Percentiles rank a stretch among this genome's conserved stretches.
Conservation (phyloP, 2,113 vertebrate species). For the Xyrauchen texanus region DNA sequence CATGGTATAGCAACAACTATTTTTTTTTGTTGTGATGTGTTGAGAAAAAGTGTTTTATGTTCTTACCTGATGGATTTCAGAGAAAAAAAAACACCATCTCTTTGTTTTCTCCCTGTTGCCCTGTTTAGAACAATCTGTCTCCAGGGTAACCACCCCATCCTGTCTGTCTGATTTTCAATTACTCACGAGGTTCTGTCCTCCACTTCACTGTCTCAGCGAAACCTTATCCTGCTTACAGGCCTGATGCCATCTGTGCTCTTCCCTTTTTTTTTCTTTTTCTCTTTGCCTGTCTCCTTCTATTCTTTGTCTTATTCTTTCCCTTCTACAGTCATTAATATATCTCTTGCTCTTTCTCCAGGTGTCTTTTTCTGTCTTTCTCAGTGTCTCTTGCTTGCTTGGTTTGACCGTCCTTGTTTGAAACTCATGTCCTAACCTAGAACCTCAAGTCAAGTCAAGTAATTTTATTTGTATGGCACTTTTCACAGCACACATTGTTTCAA, state of each 20-base stretch:
- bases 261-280: conserved; percentile 12
- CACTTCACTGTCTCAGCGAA: conserved; percentile 46
- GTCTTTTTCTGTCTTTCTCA: conserved; percentile 3
- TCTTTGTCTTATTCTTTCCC: conserved; percentile 21
- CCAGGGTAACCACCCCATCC: conserved; percentile 42
- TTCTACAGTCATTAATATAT: conserved; percentile 18
- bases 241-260: conserved; percentile 46
- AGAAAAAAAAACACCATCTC: conserved; percentile 29
- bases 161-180: conserved; percentile 51
- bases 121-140: conserved; percentile 48
- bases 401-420: conserved; percentile 1
- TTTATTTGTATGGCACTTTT: too few species aligned
- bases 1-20: too few species aligned
- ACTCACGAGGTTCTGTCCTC: conserved; percentile 46
- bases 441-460: too few species aligned
- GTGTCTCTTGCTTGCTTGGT: not conserved
- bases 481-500: too few species aligned
- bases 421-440: not conserved
- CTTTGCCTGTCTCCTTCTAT: conserved; percentile 18
- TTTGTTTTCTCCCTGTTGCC: conserved; percentile 38
- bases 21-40: not conserved
- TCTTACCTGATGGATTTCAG: conserved; percentile 22
- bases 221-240: conserved; percentile 43
- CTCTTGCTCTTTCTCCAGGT: conserved; percentile 3
- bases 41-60: conserved; percentile 17